phyloP scores from a whole-genome alignment of 1,140 invertebrate species.

The Spodoptera litura region DNA sequence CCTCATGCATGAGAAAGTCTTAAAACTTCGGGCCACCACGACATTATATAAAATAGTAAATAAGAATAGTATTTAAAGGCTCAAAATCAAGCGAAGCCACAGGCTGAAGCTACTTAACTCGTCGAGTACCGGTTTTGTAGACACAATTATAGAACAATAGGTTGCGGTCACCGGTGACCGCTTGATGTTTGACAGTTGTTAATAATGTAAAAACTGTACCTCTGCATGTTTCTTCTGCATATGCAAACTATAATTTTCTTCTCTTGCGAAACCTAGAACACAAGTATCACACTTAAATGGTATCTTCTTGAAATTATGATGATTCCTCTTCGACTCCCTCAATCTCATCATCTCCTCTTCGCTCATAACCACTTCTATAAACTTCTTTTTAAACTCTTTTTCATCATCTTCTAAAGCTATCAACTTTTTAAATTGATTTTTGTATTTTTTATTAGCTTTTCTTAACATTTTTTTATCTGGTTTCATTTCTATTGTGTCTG shows the following conservation, averaged over 20 bases:
- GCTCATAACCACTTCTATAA: constrained; percentile 55
- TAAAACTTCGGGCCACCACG: too few species aligned
- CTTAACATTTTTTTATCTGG: background rate
- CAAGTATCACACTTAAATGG: constrained; percentile 68
- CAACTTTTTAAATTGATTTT: too few species aligned
- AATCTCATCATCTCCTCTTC: constrained; percentile 63
- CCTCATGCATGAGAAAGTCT: too few species aligned
- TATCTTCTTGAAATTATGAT: constrained; percentile 68
- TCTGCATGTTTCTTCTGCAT: constrained; percentile 61
- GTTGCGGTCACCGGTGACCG: too few species aligned
- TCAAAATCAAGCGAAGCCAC: too few species aligned
- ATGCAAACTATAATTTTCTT: constrained; percentile 60
- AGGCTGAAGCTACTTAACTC: too few species aligned
- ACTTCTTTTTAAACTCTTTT: constrained; percentile 57
- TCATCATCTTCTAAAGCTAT: constrained; percentile 25
- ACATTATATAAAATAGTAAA: too few species aligned
- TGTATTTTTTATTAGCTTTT: constrained; percentile 12
- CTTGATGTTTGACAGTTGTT: too few species aligned
- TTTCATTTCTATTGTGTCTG: background rate
- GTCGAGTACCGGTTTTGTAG: too few species aligned
- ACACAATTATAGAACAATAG: too few species aligned
- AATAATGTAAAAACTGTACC: constrained; percentile 45
- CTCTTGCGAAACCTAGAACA: constrained; percentile 64
- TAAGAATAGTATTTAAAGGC: too few species aligned
- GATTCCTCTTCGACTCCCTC: constrained; percentile 65